A percentile compares a stretch with the other conserved stretches of the same genome.
These are phyloP conservation scores for Atlantisia rogersi DNA, from an alignment of 2,113 vertebrate species.

Conservation along the genomic window DNA sequence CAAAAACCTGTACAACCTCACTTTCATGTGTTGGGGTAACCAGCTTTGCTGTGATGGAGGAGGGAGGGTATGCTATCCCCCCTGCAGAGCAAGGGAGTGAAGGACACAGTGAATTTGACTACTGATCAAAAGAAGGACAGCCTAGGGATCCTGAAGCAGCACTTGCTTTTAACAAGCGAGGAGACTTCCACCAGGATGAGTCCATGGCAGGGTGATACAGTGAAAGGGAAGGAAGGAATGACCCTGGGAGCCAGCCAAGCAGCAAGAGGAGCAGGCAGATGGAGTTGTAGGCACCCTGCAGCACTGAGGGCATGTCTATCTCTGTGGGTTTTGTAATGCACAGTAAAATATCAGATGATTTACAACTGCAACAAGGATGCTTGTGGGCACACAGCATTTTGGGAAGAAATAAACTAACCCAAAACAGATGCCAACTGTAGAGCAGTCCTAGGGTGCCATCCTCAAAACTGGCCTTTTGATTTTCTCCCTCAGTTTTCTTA, in stretches of 20 bases:
- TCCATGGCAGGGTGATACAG: not conserved
- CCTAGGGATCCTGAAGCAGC: not conserved
- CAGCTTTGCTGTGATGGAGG: not conserved
- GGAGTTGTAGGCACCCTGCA: not conserved
- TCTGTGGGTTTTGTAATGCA: not conserved
- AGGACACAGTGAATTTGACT: not conserved
- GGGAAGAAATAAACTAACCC: not conserved
- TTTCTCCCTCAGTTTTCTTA: constrained; percentile 1
- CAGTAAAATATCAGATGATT: not conserved
- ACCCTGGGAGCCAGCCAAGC: not conserved
- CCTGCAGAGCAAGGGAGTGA: not conserved
- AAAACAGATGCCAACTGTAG: not conserved
- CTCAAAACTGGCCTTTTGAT: not conserved
- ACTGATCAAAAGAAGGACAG: not conserved
- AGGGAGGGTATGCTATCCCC: not conserved
- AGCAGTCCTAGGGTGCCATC: not conserved
- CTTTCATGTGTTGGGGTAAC: not conserved
- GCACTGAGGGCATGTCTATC: not conserved
- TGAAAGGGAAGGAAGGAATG: not conserved
- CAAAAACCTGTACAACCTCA: not conserved
- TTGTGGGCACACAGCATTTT: not conserved
- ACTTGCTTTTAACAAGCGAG: not conserved
- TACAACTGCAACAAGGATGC: not conserved
- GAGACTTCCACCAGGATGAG: not conserved
- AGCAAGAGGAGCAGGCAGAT: accelerated